Percentiles rank a stretch among this genome's conserved stretches.
Evolutionary conservation across 2,797 vertebrate species (phyloP).

Genomic region (Glossophaga mutica): DNA sequence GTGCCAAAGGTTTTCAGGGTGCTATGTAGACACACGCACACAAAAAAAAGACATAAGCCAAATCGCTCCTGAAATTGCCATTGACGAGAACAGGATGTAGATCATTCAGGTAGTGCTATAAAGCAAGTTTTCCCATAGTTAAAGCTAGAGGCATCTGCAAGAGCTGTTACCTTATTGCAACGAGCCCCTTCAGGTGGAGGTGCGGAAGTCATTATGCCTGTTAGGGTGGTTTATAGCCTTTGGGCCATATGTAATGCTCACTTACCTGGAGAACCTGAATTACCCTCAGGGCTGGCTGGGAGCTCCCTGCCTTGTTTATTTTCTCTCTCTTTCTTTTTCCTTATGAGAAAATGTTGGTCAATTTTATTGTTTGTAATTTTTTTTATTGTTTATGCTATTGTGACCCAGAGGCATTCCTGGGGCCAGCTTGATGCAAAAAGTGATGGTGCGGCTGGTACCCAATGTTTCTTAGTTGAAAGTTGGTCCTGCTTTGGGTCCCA

Average conservation of each 20-base stretch:
- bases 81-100: conserved; percentile 47
- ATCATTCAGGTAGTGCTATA: conserved; percentile 67
- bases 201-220: conserved; percentile 68
- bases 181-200: conserved; percentile 70
- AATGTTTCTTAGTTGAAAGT: background rate
- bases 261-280: conserved; percentile 32
- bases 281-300: conserved; percentile 44
- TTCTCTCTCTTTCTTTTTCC: background rate
- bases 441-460: background rate
- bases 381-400: background rate
- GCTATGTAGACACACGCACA: background rate
- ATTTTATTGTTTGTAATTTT: background rate
- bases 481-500: background rate
- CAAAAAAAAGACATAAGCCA: conserved; percentile 60
- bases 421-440: background rate
- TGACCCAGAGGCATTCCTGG: background rate
- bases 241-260: conserved; percentile 61
- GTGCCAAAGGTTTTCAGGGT: background rate
- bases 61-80: conserved; percentile 68
- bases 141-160: conserved; percentile 74
- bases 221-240: conserved; percentile 73
- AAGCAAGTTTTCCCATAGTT: conserved; percentile 71
- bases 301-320: conserved; percentile 16
- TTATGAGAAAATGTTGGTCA: background rate
- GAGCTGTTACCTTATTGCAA: conserved; percentile 68